These are phyloP conservation scores for Chloroceryle inda DNA, from an alignment of 2,797 vertebrate genomes.

Conservation along the genomic window DNA sequence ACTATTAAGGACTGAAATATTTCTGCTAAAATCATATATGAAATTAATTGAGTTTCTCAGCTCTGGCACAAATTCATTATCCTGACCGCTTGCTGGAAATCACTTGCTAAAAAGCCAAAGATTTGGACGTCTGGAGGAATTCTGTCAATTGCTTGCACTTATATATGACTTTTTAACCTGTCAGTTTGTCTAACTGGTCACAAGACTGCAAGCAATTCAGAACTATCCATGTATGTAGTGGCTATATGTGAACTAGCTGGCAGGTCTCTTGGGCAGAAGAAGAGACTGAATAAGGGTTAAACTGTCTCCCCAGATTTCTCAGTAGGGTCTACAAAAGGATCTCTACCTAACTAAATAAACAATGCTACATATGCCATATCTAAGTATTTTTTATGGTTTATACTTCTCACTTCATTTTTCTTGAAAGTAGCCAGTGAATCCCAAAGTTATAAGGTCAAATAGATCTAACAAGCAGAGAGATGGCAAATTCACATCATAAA, in stretches of 20 bases:
- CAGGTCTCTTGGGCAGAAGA: background rate
- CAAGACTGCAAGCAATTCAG: background rate
- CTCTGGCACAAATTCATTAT: background rate
- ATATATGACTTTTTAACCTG: background rate
- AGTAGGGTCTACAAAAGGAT: background rate
- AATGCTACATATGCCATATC: background rate
- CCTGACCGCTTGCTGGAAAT: background rate
- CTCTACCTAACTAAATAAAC: background rate
- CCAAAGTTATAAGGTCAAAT: background rate
- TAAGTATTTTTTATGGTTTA: background rate
- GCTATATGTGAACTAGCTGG: background rate
- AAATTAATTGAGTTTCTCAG: background rate
- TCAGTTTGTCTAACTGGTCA: background rate
- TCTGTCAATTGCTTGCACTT: background rate
- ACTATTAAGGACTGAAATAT: background rate
- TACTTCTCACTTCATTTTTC: background rate
- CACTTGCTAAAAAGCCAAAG: background rate
- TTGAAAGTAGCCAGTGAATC: background rate
- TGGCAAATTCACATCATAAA: background rate
- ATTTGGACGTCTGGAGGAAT: background rate
- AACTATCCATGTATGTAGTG: background rate
- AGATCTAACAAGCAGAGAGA: background rate
- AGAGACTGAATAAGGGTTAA: background rate
- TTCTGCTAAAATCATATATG: background rate
- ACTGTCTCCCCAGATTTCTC: background rate